Base-by-base conservation (phyloP, 2,113 vertebrate species). In the Tonatia bakeri region DNA sequence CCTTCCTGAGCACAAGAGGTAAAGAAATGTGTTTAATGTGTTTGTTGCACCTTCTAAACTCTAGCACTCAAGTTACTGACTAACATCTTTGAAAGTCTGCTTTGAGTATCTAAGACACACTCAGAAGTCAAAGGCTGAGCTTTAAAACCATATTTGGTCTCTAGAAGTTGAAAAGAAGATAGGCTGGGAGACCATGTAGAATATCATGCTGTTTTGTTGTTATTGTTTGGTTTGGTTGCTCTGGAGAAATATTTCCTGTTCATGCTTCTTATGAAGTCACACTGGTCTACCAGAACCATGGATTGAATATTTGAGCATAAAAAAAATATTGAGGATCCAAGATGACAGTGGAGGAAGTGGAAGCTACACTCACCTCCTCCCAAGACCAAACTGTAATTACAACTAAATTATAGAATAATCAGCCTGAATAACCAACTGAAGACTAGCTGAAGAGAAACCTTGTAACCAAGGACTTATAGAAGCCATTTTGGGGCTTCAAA, bases 121-220 rank as follows among this genome's bases (percentile, higher is more conserved):
- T 75, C 8, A 90, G 20, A 86, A 89, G 54, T 93, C 54, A 93
- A 5, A 93, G 43, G 14, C 67, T 65, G 72, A 61, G 16, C 10
- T 89, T 88, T 87, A 95, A 67, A 95, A 76, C 47, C 54, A 40
- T 91, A n/a, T 91, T 77, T 87, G n/a, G 47, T 87, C 26, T 88
- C 40, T 84, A 20, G 24, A 50, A 84, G 12, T 69, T 59, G 28
- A 50, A 84, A 80, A 52, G 73, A 90, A 92, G 43, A 36, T 59
- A 26, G 40, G 11, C 33, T 38, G 12, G 33, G 36, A 95, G 19
- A 38, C 17, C 13, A 17, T 43, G 33, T 50, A 33, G 73, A 90
- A 81, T 22, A 92, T 54, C 38, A 56, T 52, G 8, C 36, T 61
- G 56, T 33, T 76, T 47, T 50, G 73, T 47, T 47, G 28, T 76